Base-by-base conservation (phyloP, 1,140 invertebrate species). In the Formica selysi region DNA sequence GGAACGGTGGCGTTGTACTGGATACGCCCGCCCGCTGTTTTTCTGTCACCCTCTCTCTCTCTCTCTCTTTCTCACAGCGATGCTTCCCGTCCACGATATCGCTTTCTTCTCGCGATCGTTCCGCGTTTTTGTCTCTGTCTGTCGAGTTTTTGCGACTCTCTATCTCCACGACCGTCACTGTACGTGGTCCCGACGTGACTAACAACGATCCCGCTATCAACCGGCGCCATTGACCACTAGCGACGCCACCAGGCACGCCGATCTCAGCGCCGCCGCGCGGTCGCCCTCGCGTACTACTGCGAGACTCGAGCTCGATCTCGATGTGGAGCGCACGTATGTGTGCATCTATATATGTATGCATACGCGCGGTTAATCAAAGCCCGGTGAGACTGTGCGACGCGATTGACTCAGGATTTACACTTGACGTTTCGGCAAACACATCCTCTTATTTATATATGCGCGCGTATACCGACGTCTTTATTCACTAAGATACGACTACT, bases 181-280 rank as follows among this genome's bases (percentile, higher is more conserved):
- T 91, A 90, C 93, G 93, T 93, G 92, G 91, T 93, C 88, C 88
- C 90, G 84, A 83, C 92, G 90, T 91, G 93, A 94, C 94, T 94
- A 93, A 91, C 86, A 91, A 91, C 86, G 92, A 83, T 87, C 87
- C 87, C 88, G 90, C 86, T 84, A 62, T 68, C 57, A 85, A 78
- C 86, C 90, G 90, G 89, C 91, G 91, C 91, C 86, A 89, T 87
- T 87, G 78, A 76, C 87, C 74, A 76, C 79, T 86, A 92, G 91
- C 93, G 91, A 90, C 89, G 90, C 62, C 81, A 67, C 85, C 44
- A 22, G 41, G 73, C 86, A 87, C 65, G 19, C 44, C 62, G 76
- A n/a, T 13, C 29, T 41, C 71, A 76, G 76, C 88, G 67, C 83
- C 86, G 67, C 80, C 65, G 0, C 10, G 26, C 76, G 76, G 22